phyloP scores from a whole-genome alignment of 2,113 vertebrate genomes.

The Phaethon lepturus region DNA sequence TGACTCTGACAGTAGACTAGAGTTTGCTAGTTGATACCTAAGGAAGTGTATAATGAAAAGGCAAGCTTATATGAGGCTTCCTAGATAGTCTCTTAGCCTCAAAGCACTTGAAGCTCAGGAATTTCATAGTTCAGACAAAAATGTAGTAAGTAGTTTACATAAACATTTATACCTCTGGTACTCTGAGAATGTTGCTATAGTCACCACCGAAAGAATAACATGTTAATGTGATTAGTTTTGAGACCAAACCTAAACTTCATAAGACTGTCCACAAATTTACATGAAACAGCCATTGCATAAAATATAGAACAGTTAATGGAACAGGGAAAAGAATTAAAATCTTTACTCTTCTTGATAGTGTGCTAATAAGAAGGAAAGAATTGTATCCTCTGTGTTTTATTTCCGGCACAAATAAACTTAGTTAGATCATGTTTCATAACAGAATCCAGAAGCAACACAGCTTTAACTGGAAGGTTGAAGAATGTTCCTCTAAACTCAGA shows the following conservation, averaged over 20 bases:
- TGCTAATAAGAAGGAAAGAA: background rate
- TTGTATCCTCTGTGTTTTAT: background rate
- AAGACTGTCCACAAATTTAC: background rate
- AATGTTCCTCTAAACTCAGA: background rate
- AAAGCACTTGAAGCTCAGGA: background rate
- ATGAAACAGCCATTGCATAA: background rate
- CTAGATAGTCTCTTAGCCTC: background rate
- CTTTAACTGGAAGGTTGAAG: background rate
- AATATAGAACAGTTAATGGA: background rate
- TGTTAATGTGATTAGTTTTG: accelerated
- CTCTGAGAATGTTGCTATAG: background rate
- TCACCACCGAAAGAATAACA: background rate
- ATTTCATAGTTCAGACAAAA: background rate
- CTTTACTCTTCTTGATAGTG: background rate
- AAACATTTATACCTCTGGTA: background rate
- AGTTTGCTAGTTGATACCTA: background rate
- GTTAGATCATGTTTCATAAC: background rate
- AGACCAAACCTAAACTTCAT: background rate
- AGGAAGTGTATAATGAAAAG: background rate
- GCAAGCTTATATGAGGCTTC: background rate
- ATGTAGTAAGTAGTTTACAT: background rate
- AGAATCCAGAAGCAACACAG: background rate
- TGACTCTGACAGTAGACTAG: background rate
- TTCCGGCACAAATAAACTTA: background rate
- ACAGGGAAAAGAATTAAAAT: background rate